These are phyloP conservation scores for Coleophora deauratella DNA, from an alignment of 2,888 invertebrate species.

Conservation along the genomic window DNA sequence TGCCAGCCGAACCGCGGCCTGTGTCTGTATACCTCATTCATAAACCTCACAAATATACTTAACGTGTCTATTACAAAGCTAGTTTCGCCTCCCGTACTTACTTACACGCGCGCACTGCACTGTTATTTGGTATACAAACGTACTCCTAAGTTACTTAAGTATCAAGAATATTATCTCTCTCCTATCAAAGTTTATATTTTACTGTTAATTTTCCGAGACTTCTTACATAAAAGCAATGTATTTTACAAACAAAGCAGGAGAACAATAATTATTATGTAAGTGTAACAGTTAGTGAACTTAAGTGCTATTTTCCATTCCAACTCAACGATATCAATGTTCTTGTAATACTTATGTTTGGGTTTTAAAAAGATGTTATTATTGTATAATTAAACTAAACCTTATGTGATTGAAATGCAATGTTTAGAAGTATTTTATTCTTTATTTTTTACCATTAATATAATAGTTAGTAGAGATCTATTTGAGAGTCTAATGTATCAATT, in stretches of 20 bases:
- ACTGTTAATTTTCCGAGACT: conserved; percentile 71
- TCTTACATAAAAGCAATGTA: conserved; percentile 65
- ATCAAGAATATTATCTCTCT: conserved; percentile 60
- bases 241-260: conserved; percentile 72
- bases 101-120: conserved; percentile 49
- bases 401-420: conserved; percentile 75
- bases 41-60: conserved; percentile 46
- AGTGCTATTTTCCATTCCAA: conserved; percentile 75
- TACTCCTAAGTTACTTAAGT: conserved; percentile 59
- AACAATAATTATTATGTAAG: conserved; percentile 74
- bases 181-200: conserved; percentile 60
- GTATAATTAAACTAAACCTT: conserved; percentile 73
- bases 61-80: conserved; percentile 34
- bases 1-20: conserved; percentile 13
- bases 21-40: conserved; percentile 62
- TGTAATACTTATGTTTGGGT: conserved; percentile 72
- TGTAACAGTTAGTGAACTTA: conserved; percentile 74
- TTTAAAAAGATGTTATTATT: conserved; percentile 71
- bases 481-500: conserved; percentile 75
- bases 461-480: conserved; percentile 75
- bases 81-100: conserved; percentile 57
- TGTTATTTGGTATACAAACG: conserved; percentile 68
- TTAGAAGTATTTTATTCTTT: conserved; percentile 75
- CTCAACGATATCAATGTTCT: conserved; percentile 73
- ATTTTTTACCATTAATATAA: conserved; percentile 73